These are phyloP conservation scores for Ciconia boyciana DNA, from an alignment of 2,113 vertebrate species.

Conservation along the genomic window DNA sequence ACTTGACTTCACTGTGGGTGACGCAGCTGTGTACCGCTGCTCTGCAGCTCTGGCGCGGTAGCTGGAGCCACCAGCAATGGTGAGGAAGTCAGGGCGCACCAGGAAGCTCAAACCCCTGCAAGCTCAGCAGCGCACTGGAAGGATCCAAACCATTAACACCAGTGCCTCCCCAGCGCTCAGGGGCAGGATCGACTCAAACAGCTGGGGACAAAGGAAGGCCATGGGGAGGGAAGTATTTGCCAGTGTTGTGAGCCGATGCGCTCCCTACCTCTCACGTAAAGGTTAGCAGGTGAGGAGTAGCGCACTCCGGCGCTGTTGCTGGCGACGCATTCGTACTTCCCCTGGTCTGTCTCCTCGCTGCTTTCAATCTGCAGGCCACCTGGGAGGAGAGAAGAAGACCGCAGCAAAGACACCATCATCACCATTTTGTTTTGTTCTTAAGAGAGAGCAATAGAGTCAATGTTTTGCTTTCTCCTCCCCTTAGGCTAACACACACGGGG, in stretches of 20 bases:
- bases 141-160: background rate
- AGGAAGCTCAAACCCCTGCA: background rate
- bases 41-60: background rate
- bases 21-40: rapidly evolving
- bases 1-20: rapidly evolving
- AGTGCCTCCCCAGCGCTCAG: background rate
- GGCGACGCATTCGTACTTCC: constrained; percentile 98
- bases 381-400: constrained; percentile 65
- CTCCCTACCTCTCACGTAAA: constrained; percentile 99
- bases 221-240: background rate
- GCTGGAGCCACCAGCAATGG: background rate
- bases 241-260: constrained; percentile 62
- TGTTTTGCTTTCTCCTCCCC: background rate
- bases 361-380: constrained; percentile 98
- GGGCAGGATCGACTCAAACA: background rate
- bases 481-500: background rate
- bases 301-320: constrained; percentile 96
- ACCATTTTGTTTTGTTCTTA: background rate
- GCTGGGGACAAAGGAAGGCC: constrained; percentile 36
- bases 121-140: background rate
- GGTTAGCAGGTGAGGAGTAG: constrained; percentile 97
- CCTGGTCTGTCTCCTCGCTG: constrained; percentile 98
- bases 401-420: constrained; percentile 28
- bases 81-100: rapidly evolving
- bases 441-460: rapidly evolving